Evolutionary conservation across 2,888 invertebrate genomes (phyloP).

Genomic region (Corbicula japonica): DNA sequence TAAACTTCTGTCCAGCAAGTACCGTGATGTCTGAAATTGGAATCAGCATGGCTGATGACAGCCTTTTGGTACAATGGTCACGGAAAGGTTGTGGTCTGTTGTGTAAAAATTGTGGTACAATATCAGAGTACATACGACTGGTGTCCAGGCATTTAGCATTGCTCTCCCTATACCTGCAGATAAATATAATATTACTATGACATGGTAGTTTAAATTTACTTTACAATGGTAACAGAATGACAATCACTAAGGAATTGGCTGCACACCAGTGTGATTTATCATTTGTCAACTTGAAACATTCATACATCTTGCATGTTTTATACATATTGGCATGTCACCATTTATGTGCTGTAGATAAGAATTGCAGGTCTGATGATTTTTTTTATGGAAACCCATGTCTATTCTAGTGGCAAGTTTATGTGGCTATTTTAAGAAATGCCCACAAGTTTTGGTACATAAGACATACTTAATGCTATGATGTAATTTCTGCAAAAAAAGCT

Average conservation of each 20-base stretch:
- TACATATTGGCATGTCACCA: too few relatives aligned
- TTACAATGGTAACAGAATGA: too few relatives aligned
- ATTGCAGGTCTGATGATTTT: neutral
- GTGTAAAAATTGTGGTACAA: neutral
- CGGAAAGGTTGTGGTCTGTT: neutral
- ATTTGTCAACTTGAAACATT: neutral
- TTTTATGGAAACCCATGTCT: neutral
- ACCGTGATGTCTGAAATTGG: slow-evolving; percentile 1
- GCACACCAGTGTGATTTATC: neutral
- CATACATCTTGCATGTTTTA: neutral
- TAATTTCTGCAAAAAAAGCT: too few relatives aligned
- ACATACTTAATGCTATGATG: neutral
- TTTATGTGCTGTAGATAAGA: neutral
- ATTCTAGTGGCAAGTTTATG: neutral
- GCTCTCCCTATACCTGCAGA: slow-evolving; percentile 22
- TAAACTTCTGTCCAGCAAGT: slow-evolving; percentile 11
- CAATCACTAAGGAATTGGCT: neutral
- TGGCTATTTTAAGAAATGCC: neutral
- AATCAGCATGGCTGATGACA: neutral
- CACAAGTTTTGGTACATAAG: neutral
- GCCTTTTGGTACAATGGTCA: slow-evolving; percentile 18
- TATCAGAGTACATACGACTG: slow-evolving; percentile 4
- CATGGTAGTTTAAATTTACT: neutral
- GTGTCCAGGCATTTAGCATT: slow-evolving; percentile 29
- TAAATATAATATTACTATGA: neutral